Base-by-base conservation (phyloP, 2,113 vertebrate genomes). In the Cynocephalus volans region DNA sequence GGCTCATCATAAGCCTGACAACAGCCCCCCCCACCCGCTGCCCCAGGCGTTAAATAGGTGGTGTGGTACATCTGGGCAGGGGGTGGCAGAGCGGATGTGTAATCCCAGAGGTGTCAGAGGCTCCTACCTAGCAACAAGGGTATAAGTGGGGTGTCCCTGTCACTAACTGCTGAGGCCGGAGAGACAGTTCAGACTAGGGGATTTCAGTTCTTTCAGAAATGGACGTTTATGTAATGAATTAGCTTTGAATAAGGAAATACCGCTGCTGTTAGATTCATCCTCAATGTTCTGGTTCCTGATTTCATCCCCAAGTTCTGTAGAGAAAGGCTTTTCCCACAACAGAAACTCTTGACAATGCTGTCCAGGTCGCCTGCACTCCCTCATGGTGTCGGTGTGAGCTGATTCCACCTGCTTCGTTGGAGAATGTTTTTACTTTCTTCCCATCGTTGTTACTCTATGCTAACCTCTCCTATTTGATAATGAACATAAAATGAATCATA, bases 1-100 rank as follows among this genome's bases (percentile, higher is more conserved):
- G 76, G 70, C 76, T 96, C 1, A 0, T 88, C 90, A 60, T 88
- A 67, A 41, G 60, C 75, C 94, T 90, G 90, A 95, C 70, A 77
- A 52, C 79, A n/a, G 91, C 48, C 88, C 73, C 72, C 4, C 41
- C 3, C 41, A 41, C 41, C 41, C 41, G 41, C 41, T 4, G 41
- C 41, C 41, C 41, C 41, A 4, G 41, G 41, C 41, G 41, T 41
- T 41, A 3, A 15, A 80, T 4, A 96, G 67, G 85, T 70, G 67
- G 41, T 72, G 64, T 2, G n/a, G 24, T 26, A n/a, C 72, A 69
- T 88, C 70, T 97, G 88, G 88, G 36, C 56, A 5, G 28, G 12
- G 26, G 50, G 4, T 41, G 33, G 90, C 2, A 17, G 8, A 15
- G 77, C 0, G 5, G 48, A 70, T 12, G 87, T 58, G 65, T 64